Evolutionary conservation across 92 coral and sea anemone genomes (phyloP).

Genomic region (Palythoa caribaeorum): DNA sequence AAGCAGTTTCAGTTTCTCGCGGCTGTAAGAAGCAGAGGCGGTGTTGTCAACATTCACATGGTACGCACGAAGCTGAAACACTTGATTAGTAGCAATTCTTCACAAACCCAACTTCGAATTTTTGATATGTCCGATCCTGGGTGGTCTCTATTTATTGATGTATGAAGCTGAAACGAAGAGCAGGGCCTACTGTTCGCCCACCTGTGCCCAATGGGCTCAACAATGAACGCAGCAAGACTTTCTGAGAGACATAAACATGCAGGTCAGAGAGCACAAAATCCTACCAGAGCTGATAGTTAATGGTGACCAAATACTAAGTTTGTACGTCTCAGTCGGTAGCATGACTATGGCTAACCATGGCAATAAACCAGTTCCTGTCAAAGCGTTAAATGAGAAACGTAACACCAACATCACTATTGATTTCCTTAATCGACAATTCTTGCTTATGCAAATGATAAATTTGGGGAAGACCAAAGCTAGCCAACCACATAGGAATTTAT

Average conservation of each 20-base stretch:
- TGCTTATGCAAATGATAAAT: constrained; percentile 30
- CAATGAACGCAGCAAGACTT: constrained; percentile 19
- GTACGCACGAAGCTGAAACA: not conserved
- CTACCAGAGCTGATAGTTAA: constrained; percentile 10
- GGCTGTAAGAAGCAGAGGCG: constrained; percentile 15
- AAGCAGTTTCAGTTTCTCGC: constrained; percentile 23
- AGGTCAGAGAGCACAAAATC: constrained; percentile 9
- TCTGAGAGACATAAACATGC: constrained; percentile 18
- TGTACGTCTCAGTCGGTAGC: constrained; percentile 25
- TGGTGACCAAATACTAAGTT: constrained; percentile 28
- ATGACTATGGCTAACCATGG: constrained; percentile 28
- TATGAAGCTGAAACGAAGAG: constrained; percentile 16
- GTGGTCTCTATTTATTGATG: not conserved
- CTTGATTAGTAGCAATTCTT: constrained; percentile 21
- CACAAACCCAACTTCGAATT: constrained; percentile 4
- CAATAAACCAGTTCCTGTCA: constrained; percentile 16
- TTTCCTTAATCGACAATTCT: not conserved
- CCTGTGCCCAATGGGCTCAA: constrained; percentile 39
- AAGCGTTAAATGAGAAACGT: constrained; percentile 26
- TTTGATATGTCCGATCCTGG: constrained; percentile 28
- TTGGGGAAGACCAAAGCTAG: constrained; percentile 45
- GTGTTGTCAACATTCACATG: constrained; percentile 28
- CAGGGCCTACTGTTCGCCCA: constrained; percentile 17
- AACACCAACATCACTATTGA: constrained; percentile 25
- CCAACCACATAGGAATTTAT: constrained; percentile 2